Percentiles rank a stretch among this genome's conserved stretches.
Conservation (phyloP, 2,797 vertebrate genomes). For the Rhinichthys osculus region DNA sequence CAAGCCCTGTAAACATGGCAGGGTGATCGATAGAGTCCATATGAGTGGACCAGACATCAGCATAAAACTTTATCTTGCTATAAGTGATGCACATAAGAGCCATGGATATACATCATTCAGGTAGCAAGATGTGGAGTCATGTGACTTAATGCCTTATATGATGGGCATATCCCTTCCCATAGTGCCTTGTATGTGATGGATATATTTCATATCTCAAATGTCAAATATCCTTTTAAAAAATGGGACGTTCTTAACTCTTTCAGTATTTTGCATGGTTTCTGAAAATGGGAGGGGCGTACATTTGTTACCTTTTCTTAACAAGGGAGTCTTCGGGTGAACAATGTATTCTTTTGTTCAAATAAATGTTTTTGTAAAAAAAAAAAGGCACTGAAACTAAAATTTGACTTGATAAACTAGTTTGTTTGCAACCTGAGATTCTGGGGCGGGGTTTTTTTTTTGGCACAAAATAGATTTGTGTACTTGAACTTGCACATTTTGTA, state of each 20-base stretch:
- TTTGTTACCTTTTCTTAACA: conserved; percentile 10
- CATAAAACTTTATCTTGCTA: conserved; percentile 1
- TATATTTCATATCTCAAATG: not conserved
- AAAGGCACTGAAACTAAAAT: no score
- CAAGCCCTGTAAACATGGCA: conserved; percentile 57
- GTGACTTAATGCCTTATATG: not conserved
- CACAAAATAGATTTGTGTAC: conserved; percentile 6
- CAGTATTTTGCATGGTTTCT: conserved; percentile 22
- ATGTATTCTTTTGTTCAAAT: not conserved
- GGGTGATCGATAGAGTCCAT: not conserved
- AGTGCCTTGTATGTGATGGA: not conserved
- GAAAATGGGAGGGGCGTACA: not conserved
- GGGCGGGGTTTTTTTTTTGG: not conserved
- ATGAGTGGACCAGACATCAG: not conserved
- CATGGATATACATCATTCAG: not conserved
- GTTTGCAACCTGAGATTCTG: not conserved
- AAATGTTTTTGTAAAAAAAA: not conserved
- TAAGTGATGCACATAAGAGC: not conserved
- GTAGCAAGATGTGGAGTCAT: not conserved
- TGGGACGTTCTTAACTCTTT: not conserved
- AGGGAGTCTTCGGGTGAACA: not conserved
- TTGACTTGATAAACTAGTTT: conserved; percentile 9
- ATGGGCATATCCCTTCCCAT: not conserved
- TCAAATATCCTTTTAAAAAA: not conserved
- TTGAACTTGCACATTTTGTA: conserved; percentile 7